These are phyloP conservation scores for Takifugu rubripes DNA, from an alignment of 2,797 vertebrate species.

Conservation along the genomic window DNA sequence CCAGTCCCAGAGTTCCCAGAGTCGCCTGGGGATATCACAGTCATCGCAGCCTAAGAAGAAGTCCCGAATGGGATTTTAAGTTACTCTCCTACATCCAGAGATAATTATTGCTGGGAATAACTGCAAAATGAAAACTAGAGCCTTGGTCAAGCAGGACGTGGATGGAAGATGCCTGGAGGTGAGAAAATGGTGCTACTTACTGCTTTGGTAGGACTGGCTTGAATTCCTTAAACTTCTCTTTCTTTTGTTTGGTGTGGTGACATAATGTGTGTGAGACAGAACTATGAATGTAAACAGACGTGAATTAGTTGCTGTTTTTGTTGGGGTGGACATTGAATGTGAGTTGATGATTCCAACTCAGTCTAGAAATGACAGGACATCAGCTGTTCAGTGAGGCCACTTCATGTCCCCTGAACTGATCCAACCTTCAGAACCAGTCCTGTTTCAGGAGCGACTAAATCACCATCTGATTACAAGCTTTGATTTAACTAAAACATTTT, in stretches of 20 bases:
- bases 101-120: neutral
- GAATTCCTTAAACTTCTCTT: no score
- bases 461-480: no score
- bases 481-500: no score
- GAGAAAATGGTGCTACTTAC: neutral
- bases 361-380: no score
- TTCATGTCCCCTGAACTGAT: no score
- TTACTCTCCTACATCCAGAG: neutral
- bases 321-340: neutral
- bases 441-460: no score
- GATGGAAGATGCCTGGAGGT: neutral
- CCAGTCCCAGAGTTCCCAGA: conserved; percentile 37
- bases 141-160: neutral
- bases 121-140: neutral
- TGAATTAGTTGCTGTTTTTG: no score
- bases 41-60: conserved; percentile 72
- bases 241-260: conserved; percentile 4
- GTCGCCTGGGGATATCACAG: conserved; percentile 20
- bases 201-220: no score
- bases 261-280: neutral
- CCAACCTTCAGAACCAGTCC: no score
- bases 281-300: no score
- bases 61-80: conserved; percentile 86
- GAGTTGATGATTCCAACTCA: no score
- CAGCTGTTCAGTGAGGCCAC: no score